Conservation (phyloP, 2,113 vertebrate genomes). For the Platanista minor region DNA sequence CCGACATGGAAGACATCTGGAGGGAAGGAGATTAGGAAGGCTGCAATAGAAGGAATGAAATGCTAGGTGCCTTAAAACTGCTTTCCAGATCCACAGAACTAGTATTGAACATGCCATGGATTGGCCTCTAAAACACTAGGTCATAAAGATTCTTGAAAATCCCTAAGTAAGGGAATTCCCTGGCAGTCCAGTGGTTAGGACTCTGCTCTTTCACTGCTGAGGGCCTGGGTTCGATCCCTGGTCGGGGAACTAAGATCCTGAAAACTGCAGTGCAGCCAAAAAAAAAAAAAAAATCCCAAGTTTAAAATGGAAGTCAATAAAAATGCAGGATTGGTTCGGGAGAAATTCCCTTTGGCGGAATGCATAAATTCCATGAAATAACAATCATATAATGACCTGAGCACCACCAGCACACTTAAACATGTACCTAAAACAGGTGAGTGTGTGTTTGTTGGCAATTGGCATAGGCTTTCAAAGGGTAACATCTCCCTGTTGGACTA, state of each 20-base stretch:
- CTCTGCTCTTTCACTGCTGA: no score
- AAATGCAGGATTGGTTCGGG: neutral
- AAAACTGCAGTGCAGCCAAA: no score
- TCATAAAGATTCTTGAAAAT: neutral
- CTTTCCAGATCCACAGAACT: neutral
- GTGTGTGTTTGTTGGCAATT: neutral
- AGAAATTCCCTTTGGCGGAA: neutral
- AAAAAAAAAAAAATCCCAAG: neutral
- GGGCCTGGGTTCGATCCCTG: no score
- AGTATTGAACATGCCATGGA: neutral
- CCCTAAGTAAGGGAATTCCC: neutral
- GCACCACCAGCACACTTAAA: neutral
- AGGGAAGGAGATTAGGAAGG: neutral
- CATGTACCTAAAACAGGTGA: neutral
- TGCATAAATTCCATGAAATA: neutral
- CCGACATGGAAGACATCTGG: neutral
- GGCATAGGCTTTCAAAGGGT: neutral
- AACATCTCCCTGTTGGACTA: neutral
- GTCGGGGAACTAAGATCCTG: no score
- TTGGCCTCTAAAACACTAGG: neutral
- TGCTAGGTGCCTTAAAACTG: neutral
- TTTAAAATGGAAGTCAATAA: neutral
- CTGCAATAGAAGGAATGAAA: neutral
- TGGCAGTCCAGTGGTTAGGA: no score
- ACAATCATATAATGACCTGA: neutral